phyloP scores from a whole-genome alignment of 2,888 invertebrate species.

The Coleophora flavipennella region DNA sequence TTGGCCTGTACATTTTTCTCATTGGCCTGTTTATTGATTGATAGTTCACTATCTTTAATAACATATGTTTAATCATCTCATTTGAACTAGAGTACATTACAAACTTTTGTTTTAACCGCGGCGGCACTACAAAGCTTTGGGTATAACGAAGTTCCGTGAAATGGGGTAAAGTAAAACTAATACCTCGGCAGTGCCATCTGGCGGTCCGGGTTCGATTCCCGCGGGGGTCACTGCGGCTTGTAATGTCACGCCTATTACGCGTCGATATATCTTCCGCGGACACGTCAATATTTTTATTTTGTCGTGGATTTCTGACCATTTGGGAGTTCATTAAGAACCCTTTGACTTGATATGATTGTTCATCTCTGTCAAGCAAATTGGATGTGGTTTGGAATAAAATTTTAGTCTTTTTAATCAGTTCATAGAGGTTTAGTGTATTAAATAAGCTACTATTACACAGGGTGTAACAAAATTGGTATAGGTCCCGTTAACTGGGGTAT shows the following conservation, averaged over 20 bases:
- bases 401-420: too few species aligned
- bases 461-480: too few species aligned
- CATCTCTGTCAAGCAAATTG: neutral
- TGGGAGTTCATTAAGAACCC: conserved; percentile 39
- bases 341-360: conserved; percentile 1
- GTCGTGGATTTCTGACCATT: conserved; percentile 41
- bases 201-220: conserved; percentile 55
- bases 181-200: conserved; percentile 52
- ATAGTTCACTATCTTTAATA: too few species aligned
- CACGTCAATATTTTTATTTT: conserved; percentile 64
- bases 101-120: conserved; percentile 18
- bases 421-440: too few species aligned
- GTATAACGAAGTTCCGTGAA: conserved; percentile 64
- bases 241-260: conserved; percentile 70
- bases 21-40: too few species aligned
- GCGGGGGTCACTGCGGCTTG: conserved; percentile 43
- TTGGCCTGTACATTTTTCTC: too few species aligned
- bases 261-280: conserved; percentile 60
- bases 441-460: too few species aligned
- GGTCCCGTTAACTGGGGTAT: too few species aligned
- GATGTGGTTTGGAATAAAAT: too few species aligned
- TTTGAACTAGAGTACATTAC: neutral
- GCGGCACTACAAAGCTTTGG: conserved; percentile 25
- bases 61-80: too few species aligned
- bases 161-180: conserved; percentile 60